Evolutionary conservation across 2,113 vertebrate species (phyloP).

Genomic region (Suncus etruscus): DNA sequence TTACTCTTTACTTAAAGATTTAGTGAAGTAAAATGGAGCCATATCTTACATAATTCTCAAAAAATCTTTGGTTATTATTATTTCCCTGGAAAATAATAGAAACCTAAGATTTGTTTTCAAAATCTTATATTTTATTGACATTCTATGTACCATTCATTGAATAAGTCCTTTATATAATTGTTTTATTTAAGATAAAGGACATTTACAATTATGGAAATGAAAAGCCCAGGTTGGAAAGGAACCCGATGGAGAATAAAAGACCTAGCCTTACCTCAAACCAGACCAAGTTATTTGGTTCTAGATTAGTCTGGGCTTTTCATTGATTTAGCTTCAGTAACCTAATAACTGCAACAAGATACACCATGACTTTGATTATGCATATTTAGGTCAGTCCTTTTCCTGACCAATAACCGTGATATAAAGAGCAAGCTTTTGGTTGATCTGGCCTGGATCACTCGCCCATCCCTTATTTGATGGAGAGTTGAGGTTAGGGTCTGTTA

Average conservation of each 20-base stretch:
- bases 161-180: too few relatives aligned
- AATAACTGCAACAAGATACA: background rate
- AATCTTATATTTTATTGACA: background rate
- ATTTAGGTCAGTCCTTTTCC: background rate
- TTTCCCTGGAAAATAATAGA: conserved; percentile 9
- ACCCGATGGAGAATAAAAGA: too few relatives aligned
- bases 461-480: background rate
- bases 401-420: background rate
- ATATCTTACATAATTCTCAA: background rate
- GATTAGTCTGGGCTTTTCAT: background rate
- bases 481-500: background rate
- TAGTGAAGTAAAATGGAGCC: conserved; percentile 12
- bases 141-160: background rate
- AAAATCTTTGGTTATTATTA: background rate
- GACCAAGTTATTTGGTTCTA: background rate
- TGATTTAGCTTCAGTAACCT: background rate
- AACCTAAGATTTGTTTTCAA: conserved; percentile 33
- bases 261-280: too few relatives aligned
- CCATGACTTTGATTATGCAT: background rate
- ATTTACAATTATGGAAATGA: background rate
- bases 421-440: background rate
- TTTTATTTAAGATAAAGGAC: too few relatives aligned
- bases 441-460: background rate
- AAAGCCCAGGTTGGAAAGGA: conserved; percentile 1
- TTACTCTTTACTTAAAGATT: background rate